Percentiles rank a stretch among this genome's conserved stretches.
phyloP scores from a whole-genome alignment of 1,140 invertebrate species.

The Psilanteris sp. region DNA sequence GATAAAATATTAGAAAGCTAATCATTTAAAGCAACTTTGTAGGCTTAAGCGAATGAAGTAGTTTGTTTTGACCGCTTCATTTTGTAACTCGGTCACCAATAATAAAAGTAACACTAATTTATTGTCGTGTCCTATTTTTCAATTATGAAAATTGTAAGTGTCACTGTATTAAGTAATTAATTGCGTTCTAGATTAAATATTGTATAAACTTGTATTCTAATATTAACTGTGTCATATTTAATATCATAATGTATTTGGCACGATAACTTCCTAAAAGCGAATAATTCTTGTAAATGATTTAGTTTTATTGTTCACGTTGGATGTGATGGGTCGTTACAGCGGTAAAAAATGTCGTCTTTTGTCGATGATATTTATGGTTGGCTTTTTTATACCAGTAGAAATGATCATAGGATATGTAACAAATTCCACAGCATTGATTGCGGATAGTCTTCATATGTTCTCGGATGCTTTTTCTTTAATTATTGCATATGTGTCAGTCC shows the following conservation, averaged over 20 bases:
- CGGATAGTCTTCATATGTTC: slow-evolving; percentile 96
- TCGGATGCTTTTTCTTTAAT: slow-evolving; percentile 94
- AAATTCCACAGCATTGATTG: slow-evolving; percentile 95
- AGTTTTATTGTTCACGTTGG: background rate
- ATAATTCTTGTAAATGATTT: slow-evolving; percentile 8
- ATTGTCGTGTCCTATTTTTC: background rate
- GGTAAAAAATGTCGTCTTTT: slow-evolving; percentile 96
- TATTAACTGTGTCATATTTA: background rate
- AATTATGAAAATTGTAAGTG: slow-evolving; percentile 1
- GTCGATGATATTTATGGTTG: slow-evolving; percentile 93
- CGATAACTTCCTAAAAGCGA: background rate
- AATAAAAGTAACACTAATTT: slow-evolving; percentile 6
- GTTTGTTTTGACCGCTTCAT: slow-evolving; percentile 11
- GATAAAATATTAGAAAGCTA: slow-evolving; percentile 36
- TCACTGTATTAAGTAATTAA: background rate
- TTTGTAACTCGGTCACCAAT: background rate
- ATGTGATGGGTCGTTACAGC: slow-evolving; percentile 90
- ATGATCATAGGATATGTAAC: slow-evolving; percentile 94
- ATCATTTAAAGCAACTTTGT: slow-evolving; percentile 8
- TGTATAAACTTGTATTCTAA: too few relatives aligned
- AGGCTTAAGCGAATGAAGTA: background rate
- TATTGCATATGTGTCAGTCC: slow-evolving; percentile 93
- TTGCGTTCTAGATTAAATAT: too few relatives aligned
- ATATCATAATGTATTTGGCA: too few relatives aligned
- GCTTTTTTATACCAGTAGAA: slow-evolving; percentile 93